Base-by-base conservation (phyloP, 2,888 invertebrate genomes). In the Tenodera sinensis region DNA sequence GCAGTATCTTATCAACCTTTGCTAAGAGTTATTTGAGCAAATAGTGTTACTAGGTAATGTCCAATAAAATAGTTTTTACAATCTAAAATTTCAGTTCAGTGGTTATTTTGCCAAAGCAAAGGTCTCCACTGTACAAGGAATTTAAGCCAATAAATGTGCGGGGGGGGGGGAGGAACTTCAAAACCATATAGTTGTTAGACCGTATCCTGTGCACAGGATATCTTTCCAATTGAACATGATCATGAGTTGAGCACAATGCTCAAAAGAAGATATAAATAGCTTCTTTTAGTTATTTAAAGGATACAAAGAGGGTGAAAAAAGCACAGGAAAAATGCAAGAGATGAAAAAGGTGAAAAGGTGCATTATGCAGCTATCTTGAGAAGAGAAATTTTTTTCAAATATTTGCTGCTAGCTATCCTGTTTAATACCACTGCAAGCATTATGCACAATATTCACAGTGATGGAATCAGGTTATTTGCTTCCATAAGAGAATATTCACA, bases 1-100 rank as follows among this genome's bases (percentile, higher is more conserved):
- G 81, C 54, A 47, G 34, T 87, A 87, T 87, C 87, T 87, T 83
- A 87, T 87, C 83, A 71, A 71, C 54, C 54, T 71, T 71, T 71
- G 54, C 54, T 71, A 71, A 71, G 54, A 71, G 54, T 20, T 71
- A 71, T 71, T 71, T 25, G 25, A 71, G 54, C 54, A 71, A 71
- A 71, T 20, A 71, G 54, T 71, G 54, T 20, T 71, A 20, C 20
- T 71, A 20, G 15, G 54, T 71, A 71, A 71, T 20, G 54, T 71
- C 54, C 54, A 71, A 15, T 71, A 20, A 71, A 71, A 71, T 71
- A 71, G 20, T 20, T 71, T 71, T 71, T 71, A 15, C 6, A 71
- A 71, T 71, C 15, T 71, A 42, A 9, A 42, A 12, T 12, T 42
- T 42, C 12, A 12, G 1, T 12, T 42, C 12, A 42, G 6, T 42